Base-by-base conservation (phyloP, 2,888 invertebrate species). In the Coelopa pilipes region DNA sequence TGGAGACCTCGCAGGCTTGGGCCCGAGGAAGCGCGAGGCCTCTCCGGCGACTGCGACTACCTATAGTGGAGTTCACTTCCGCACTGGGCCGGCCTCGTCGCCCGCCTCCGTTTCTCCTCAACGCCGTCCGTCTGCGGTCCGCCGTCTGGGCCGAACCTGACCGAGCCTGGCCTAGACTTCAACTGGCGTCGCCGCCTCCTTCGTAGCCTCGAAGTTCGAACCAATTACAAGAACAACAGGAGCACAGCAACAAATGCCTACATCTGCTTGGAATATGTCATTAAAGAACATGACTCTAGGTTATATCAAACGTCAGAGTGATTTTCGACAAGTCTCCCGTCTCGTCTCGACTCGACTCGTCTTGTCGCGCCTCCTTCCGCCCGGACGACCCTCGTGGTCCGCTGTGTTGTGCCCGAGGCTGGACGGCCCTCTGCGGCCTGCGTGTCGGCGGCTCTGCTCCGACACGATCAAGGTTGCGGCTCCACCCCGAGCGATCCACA, bases 221-320 rank as follows among this genome's bases (percentile, higher is more conserved):
- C 47, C 66, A 47, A 66, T 12, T 21, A 49, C 66, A 21, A 21
- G n/a, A 50, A 66, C 50, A 50, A 45, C n/a, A 34, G 21, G 13
- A 24, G 21, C 10, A 19, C 46, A 65, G 45, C 17, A 46, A 63
- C 63, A 45, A 13, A 45, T 65, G 46, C 21, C 13, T 57, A 4
- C 57, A 59, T 21, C 45, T 47, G 46, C 46, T 45, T 34, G 47
- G 19, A 17, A 65, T 66, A 66, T 66, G 66, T 66, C 66, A 66
- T 66, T 66, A 66, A 49, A 24, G 21, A 50, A 66, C 50, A 66
- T 66, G 66, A 66, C 66, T 66, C 45, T 19, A 66, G 24, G 49
- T 66, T 66, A 66, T 66, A 66, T 49, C 50, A 66, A 66, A 66
- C 50, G 66, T 66, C 66, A 66, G 50, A 66, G 15, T 49, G 66